phyloP scores from a whole-genome alignment of 2,888 invertebrate species.

The Anticlea derivata region DNA sequence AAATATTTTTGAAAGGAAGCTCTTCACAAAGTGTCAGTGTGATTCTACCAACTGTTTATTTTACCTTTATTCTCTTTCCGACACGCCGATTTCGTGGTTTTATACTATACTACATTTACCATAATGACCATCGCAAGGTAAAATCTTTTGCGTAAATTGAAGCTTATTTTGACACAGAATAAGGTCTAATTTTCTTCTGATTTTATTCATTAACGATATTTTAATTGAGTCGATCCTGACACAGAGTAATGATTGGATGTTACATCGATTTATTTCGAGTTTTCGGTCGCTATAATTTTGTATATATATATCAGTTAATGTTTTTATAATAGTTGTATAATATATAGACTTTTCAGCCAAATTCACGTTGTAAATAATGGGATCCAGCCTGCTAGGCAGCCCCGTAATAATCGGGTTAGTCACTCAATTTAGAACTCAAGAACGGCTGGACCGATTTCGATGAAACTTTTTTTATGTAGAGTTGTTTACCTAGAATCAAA shows the following conservation, averaged over 20 bases:
- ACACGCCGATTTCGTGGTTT: constrained; percentile 82
- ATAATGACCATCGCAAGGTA: constrained; percentile 80
- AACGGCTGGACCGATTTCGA: too few relatives aligned
- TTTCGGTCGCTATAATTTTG: constrained; percentile 81
- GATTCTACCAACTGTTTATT: constrained; percentile 77
- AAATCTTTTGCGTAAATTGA: constrained; percentile 50
- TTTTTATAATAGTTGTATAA: constrained; percentile 69
- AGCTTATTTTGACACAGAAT: constrained; percentile 45
- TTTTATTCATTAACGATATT: constrained; percentile 78
- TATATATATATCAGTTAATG: constrained; percentile 80
- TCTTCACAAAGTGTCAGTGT: constrained; percentile 45
- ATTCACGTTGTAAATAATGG: too few relatives aligned
- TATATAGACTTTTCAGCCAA: background rate
- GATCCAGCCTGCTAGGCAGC: too few relatives aligned
- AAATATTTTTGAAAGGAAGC: too few relatives aligned
- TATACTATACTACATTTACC: constrained; percentile 77
- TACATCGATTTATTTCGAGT: constrained; percentile 83
- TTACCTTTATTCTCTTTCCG: constrained; percentile 80
- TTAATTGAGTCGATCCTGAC: constrained; percentile 84
- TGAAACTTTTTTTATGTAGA: too few relatives aligned
- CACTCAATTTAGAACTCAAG: too few relatives aligned
- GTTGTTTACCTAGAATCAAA: too few relatives aligned
- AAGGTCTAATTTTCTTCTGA: constrained; percentile 63
- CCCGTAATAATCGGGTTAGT: too few relatives aligned
- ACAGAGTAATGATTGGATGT: constrained; percentile 83